A percentile compares a stretch with the other conserved stretches of the same genome.
These are phyloP conservation scores for Calyptommatus sinebrachiatus DNA, from an alignment of 2,113 vertebrate species.

Conservation along the genomic window DNA sequence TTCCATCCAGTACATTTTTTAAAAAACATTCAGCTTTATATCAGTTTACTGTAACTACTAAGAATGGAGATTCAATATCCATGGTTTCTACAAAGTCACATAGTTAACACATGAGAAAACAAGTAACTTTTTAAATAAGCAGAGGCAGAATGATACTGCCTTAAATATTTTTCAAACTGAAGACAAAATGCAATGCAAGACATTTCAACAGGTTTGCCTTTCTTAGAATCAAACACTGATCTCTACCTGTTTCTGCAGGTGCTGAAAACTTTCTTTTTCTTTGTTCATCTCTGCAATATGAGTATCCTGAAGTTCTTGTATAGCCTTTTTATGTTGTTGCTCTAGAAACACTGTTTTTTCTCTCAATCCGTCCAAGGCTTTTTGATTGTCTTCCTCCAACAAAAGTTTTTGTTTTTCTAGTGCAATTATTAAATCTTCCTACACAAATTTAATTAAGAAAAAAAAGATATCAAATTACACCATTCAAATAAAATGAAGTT, in stretches of 20 bases:
- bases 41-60: no score
- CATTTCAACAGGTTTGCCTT: neutral
- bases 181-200: neutral
- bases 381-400: slow-evolving; percentile 73
- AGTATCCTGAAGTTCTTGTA: slow-evolving; percentile 69
- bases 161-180: neutral
- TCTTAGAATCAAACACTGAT: neutral
- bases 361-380: slow-evolving; percentile 69
- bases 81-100: no score
- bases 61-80: no score
- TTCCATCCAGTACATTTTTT: no score
- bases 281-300: slow-evolving; percentile 67
- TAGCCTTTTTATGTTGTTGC: slow-evolving; percentile 70
- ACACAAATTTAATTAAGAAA: neutral
- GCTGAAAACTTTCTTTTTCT: slow-evolving; percentile 46
- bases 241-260: slow-evolving; percentile 44
- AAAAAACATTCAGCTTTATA: no score
- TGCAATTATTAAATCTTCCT: slow-evolving; percentile 55
- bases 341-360: slow-evolving; percentile 76
- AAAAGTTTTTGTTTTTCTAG: slow-evolving; percentile 66
- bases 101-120: no score
- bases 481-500: neutral
- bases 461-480: neutral
- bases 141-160: neutral
- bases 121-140: neutral